Evolutionary conservation across 2,888 invertebrate genomes (phyloP).

Genomic region (Drosophila neonasuta): DNA sequence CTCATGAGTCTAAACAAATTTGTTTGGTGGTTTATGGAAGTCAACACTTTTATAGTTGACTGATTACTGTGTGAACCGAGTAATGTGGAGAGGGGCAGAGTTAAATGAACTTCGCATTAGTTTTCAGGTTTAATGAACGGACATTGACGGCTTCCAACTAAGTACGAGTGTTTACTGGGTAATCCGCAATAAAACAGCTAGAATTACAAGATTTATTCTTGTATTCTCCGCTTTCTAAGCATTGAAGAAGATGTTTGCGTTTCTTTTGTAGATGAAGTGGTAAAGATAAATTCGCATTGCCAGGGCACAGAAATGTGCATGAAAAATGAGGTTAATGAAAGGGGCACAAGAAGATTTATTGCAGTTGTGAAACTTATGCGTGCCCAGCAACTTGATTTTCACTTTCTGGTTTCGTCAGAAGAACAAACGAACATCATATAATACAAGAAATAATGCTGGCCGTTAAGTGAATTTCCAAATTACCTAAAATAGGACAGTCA

Average conservation of each 20-base stretch:
- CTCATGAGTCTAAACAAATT: conserved; percentile 56
- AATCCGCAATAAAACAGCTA: conserved; percentile 50
- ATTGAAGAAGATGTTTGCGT: conserved; percentile 43
- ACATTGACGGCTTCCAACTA: conserved; percentile 39
- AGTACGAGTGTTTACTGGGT: conserved; percentile 15
- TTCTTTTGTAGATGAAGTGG: conserved; percentile 46
- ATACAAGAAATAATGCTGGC: conserved; percentile 35
- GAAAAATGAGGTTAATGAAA: conserved; percentile 68
- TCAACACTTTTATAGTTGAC: conserved; percentile 65
- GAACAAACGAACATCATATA: conserved; percentile 29
- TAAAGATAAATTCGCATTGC: conserved; percentile 48
- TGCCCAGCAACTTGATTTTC: conserved; percentile 55
- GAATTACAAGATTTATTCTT: conserved; percentile 40
- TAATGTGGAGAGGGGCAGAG: conserved; percentile 34
- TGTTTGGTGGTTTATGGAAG: conserved; percentile 63
- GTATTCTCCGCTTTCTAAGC: conserved; percentile 57
- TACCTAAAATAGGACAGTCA: conserved; percentile 30
- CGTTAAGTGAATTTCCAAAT: conserved; percentile 48
- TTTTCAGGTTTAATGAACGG: conserved; percentile 42
- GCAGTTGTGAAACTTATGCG: conserved; percentile 63
- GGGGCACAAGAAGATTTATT: conserved; percentile 71
- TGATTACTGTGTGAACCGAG: conserved; percentile 67
- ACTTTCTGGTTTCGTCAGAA: conserved; percentile 55
- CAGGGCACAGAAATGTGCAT: conserved; percentile 50
- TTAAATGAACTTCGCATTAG: conserved; percentile 52